Conservation (phyloP, 2,113 vertebrate genomes). For the Monopterus albus region DNA sequence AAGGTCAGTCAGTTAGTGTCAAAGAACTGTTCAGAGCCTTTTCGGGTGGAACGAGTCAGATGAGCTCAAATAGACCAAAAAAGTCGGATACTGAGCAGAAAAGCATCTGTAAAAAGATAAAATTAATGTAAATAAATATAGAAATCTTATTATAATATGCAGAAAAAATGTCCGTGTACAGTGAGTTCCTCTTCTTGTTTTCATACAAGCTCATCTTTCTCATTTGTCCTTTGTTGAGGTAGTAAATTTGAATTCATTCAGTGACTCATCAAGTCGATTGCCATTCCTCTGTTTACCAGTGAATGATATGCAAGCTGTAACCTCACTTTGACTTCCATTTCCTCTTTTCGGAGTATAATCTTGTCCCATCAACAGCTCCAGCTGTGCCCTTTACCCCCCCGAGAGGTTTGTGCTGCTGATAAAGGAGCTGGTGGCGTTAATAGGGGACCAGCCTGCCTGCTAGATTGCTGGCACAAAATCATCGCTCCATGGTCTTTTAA, state of each 20-base stretch:
- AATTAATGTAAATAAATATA: background rate
- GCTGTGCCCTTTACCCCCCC: conserved; percentile 75
- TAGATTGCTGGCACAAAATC: conserved; percentile 68
- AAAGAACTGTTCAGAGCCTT: conserved; percentile 5
- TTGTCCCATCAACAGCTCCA: conserved; percentile 70
- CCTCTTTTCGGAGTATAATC: conserved; percentile 72
- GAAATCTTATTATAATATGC: background rate
- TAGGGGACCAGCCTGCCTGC: conserved; percentile 57
- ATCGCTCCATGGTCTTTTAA: conserved; percentile 64
- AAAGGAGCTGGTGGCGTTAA: conserved; percentile 63
- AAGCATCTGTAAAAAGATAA: background rate
- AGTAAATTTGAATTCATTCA: conserved; percentile 32
- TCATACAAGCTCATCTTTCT: background rate
- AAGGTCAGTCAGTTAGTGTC: conserved; percentile 63
- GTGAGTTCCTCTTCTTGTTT: too few relatives aligned
- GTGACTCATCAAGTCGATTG: conserved; percentile 56
- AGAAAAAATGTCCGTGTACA: too few relatives aligned
- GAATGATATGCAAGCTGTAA: conserved; percentile 73
- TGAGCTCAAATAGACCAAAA: background rate
- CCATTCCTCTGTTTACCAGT: conserved; percentile 66
- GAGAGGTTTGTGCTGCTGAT: conserved; percentile 66
- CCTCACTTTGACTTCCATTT: conserved; percentile 72
- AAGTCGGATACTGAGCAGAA: conserved; percentile 18
- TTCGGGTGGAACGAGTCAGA: conserved; percentile 16
- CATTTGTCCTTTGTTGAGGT: background rate